These are phyloP conservation scores for Epinephelus awoara DNA, from an alignment of 2,797 vertebrate genomes.

Conservation along the genomic window DNA sequence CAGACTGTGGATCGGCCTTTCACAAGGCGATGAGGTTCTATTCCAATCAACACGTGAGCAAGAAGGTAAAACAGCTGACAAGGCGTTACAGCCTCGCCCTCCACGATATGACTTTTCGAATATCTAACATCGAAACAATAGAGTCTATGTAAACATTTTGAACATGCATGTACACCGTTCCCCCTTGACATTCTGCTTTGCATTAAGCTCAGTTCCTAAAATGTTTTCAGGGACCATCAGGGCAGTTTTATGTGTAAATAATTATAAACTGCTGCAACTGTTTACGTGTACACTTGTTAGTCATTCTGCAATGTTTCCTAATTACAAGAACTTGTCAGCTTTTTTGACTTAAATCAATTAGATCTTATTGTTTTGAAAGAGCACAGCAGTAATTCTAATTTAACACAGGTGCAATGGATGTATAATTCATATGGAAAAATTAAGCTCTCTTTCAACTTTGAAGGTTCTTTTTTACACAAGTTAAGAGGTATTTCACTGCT, in stretches of 20 bases:
- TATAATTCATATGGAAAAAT: neutral
- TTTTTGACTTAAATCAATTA: too few species aligned
- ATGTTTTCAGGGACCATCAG: neutral
- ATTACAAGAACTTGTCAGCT: too few species aligned
- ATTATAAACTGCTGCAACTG: neutral
- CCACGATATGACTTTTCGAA: constrained; percentile 58
- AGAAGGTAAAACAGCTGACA: constrained; percentile 1
- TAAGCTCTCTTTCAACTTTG: neutral
- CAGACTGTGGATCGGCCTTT: constrained; percentile 18
- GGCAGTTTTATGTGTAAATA: neutral
- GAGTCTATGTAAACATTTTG: too few species aligned
- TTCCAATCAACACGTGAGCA: neutral
- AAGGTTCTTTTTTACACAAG: neutral
- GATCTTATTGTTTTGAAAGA: neutral
- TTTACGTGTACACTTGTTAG: neutral
- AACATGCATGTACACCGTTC: too few species aligned
- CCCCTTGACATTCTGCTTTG: too few species aligned
- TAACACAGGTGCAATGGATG: neutral
- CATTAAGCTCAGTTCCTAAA: neutral
- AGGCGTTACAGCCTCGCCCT: neutral
- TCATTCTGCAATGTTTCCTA: too few species aligned
- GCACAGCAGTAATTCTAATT: neutral
- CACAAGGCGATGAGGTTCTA: neutral
- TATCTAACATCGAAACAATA: neutral
- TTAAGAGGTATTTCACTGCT: too few species aligned